Base-by-base conservation (phyloP, 2,113 vertebrate species). In the Rattus norvegicus region DNA sequence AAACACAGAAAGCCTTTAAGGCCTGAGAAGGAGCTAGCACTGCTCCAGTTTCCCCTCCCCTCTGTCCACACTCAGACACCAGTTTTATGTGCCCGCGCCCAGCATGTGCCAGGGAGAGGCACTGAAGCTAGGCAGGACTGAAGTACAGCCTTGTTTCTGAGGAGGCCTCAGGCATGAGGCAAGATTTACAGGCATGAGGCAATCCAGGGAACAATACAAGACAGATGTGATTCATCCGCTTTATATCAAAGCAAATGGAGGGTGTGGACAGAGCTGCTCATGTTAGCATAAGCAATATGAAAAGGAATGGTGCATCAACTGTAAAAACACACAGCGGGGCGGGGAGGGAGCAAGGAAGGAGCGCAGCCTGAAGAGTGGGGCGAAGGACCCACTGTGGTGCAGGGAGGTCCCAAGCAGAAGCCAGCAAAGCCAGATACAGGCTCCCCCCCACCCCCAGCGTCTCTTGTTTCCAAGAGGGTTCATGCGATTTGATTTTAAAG, bases 181-280 rank as follows among this genome's bases (percentile, higher is more conserved):
- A 76, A 56, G 88, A 63, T 92, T 89, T 73, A 56, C 63, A 7
- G 7, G 22, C 79, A 81, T 95, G 96, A 97, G 95, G 96, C 97
- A 95, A 97, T 67, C 75, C 65, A 3, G 88, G 88, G 93, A 97
- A 95, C 92, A 93, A 88, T 77, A 56, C 76, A 56, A 63, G 95
- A 73, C 90, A 76, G 30, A 72, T 24, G 81, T 97, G 97, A 97
- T 49, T 97, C 97, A 97, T 75, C 47, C 0, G 22, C 94, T 93
- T 93, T 65, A 47, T 94, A 93, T 88, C 96, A 75, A 95, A 92
- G 96, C 95, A 88, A 93, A n/a, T 7, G 30, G 95, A 97, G 96
- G 97, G 97, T 83, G 97, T 92, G 96, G 96, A 92, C 72, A 24
- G 90, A 81, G 75, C 90, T 16, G 95, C 83, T 76, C 79, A 5